Evolutionary conservation across 2,797 vertebrate species (phyloP).

Genomic region (Sebastiscus albofasciatus): DNA sequence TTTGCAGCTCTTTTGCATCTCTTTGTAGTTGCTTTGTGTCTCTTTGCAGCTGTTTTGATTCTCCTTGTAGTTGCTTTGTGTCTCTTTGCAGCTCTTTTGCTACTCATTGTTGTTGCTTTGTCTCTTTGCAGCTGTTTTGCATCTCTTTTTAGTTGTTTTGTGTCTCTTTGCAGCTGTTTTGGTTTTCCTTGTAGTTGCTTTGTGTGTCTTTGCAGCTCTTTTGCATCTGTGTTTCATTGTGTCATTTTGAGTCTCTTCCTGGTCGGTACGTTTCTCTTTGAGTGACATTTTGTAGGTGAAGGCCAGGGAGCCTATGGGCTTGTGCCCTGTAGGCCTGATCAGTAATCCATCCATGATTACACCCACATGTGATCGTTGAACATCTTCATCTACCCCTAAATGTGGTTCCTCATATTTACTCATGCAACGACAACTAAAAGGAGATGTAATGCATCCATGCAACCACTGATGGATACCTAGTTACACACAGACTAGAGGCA

Average conservation of each 20-base stretch:
- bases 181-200: no score
- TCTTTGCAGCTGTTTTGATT: no score
- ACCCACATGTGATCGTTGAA: neutral
- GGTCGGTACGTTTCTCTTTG: neutral
- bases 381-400: neutral
- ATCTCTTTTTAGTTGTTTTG: neutral
- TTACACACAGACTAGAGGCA: neutral
- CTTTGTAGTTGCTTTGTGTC: no score
- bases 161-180: no score
- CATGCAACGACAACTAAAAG: neutral
- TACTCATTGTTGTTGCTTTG: neutral
- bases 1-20: neutral
- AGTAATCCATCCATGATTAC: neutral
- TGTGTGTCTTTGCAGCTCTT: no score
- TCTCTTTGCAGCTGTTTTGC: neutral
- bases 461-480: neutral
- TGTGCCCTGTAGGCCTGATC: neutral
- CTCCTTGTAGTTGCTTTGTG: no score
- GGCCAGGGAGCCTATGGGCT: neutral
- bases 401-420: neutral
- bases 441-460: neutral
- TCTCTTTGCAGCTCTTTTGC: no score
- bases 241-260: neutral
- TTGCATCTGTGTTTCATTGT: neutral
- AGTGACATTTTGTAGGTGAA: neutral